Percentiles rank a stretch among this genome's conserved stretches.
These are phyloP conservation scores for Uromys caudimaculatus DNA, from an alignment of 2,797 vertebrate genomes.

Conservation along the genomic window DNA sequence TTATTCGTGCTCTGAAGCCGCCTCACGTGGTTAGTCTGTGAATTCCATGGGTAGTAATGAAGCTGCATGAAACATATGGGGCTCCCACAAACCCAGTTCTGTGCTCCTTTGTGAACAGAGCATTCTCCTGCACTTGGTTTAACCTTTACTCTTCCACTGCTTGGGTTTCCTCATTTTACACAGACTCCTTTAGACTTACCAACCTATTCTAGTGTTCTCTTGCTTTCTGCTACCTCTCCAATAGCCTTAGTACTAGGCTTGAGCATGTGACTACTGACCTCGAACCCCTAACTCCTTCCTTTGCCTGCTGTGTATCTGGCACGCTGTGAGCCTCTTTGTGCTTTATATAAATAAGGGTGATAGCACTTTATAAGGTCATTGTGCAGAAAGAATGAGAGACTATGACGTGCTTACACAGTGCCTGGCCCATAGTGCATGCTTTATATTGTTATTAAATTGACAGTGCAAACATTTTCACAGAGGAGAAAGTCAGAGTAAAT, in stretches of 20 bases:
- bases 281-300: background rate
- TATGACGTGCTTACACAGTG: accelerated
- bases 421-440: no score
- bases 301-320: background rate
- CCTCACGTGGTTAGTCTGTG: conserved; percentile 94
- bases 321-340: background rate
- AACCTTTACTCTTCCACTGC: background rate
- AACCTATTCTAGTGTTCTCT: background rate
- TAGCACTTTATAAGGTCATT: background rate
- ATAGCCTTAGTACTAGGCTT: background rate
- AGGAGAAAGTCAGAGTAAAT: background rate
- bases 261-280: background rate
- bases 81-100: background rate
- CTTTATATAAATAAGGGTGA: background rate
- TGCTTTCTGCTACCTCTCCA: background rate
- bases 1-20: conserved; percentile 96
- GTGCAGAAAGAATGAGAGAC: background rate
- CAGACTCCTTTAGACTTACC: background rate
- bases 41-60: background rate
- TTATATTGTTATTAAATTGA: background rate
- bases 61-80: background rate
- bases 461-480: background rate
- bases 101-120: background rate
- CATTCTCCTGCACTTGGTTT: accelerated
- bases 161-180: background rate